These are phyloP conservation scores for Bugula neritina DNA, from an alignment of 2,888 invertebrate species.

Conservation along the genomic window DNA sequence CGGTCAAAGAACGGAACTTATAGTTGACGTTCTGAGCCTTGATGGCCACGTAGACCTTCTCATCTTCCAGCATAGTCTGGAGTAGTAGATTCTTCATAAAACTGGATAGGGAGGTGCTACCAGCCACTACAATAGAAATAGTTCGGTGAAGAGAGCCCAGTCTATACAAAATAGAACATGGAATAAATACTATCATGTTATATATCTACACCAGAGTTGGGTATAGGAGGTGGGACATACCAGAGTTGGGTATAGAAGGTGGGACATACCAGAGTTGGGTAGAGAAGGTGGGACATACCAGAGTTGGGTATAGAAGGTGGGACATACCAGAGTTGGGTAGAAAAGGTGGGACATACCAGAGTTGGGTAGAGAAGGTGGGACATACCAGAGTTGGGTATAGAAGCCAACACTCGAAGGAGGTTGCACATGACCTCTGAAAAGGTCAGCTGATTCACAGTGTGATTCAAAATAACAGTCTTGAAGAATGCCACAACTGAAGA, in stretches of 20 bases:
- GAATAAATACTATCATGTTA: no score
- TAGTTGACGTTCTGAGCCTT: slow-evolving; percentile 33
- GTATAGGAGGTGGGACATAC: no score
- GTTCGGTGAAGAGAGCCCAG: no score
- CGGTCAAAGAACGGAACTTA: not conserved
- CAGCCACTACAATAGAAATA: slow-evolving; percentile 19
- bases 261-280: no score
- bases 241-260: no score
- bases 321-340: no score
- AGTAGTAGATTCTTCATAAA: slow-evolving; percentile 79
- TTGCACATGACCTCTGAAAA: slow-evolving; percentile 73
- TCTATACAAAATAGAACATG: no score
- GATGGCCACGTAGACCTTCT: slow-evolving; percentile 73
- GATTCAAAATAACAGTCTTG: slow-evolving; percentile 75
- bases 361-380: no score
- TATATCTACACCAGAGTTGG: no score
- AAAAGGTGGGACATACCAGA: no score
- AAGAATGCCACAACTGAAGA: slow-evolving; percentile 72
- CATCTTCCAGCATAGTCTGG: slow-evolving; percentile 77
- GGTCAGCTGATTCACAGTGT: slow-evolving; percentile 74
- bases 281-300: no score
- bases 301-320: no score
- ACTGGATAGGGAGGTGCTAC: slow-evolving; percentile 62
- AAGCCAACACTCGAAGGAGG: slow-evolving; percentile 60
- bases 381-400: slow-evolving; percentile 11